Base-by-base conservation (phyloP, 2,888 invertebrate species). In the Volucella inflata region DNA sequence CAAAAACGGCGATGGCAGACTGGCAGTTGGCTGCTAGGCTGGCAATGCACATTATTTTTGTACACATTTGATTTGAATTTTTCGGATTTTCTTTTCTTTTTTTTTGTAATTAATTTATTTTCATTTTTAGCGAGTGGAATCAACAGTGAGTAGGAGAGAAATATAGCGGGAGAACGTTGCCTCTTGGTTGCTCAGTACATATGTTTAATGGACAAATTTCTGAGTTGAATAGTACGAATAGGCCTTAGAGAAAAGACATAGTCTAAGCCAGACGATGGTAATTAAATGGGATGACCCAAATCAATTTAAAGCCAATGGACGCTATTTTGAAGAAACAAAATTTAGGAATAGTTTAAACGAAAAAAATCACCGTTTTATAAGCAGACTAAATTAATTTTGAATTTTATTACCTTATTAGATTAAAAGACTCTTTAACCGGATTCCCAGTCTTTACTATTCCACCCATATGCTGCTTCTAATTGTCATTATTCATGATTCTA, bases 41-140 rank as follows among this genome's bases (percentile, higher is more conserved):
- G 68, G 68, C 70, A 55, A 62, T 84, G 65, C 68, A 79, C 57
- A 51, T 64, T 65, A 70, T 77, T 77, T 72, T 72, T 83, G 53
- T 71, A 77, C 71, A 82, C 46, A 67, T 85, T 85, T 77, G 85
- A 72, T 77, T 84, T 59, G 67, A 81, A 71, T 79, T 79, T 82
- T 76, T 71, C 53, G 48, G 60, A 72, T 77, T 78, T 77, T 79
- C 72, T 71, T 83, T 78, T 76, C 76, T 60, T 80, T 76, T 85
- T 21, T 80, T 51, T 80, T 76, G 80, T 85, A 85, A 85, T 85
- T 85, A 80, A 64, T 71, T 85, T 85, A 62, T 76, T 72, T 85
- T 85, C 79, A 80, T 71, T 80, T 75, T 74, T 60, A 71, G 55
- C 53, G 59, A 51, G 64, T 72, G 51, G 68, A 72, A 51, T 51